Percentiles rank a stretch among this genome's conserved stretches.
phyloP scores from a whole-genome alignment of 2,888 invertebrate genomes.

The Acheta domesticus region DNA sequence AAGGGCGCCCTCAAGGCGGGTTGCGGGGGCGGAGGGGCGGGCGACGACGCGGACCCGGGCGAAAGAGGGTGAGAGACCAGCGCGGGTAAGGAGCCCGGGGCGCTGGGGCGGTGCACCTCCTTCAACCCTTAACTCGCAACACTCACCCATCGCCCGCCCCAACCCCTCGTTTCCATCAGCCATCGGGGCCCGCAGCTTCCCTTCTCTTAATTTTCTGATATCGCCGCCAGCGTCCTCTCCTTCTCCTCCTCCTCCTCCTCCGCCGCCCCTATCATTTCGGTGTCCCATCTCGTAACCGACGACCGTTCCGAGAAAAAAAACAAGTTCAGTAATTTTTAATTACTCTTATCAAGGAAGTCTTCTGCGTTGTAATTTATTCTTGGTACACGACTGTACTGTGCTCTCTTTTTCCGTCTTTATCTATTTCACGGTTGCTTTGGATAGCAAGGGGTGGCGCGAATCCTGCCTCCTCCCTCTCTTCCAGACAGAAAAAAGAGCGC shows the following conservation, averaged over 20 bases:
- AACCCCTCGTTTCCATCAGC: background rate
- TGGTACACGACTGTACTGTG: constrained; percentile 32
- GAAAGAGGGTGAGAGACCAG: background rate
- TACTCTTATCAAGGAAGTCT: constrained; percentile 46
- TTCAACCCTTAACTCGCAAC: constrained; percentile 26
- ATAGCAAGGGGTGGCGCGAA: constrained; percentile 4
- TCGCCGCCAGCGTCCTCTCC: background rate
- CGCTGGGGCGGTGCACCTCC: background rate
- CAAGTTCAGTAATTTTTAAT: constrained; percentile 46
- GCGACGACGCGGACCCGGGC: background rate
- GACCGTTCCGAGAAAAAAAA: constrained; percentile 40
- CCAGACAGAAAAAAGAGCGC: constrained; percentile 18
- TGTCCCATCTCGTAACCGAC: constrained; percentile 44
- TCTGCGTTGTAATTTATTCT: constrained; percentile 45
- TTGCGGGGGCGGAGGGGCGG: background rate
- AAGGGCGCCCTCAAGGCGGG: background rate
- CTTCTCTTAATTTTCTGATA: constrained; percentile 18
- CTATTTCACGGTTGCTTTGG: constrained; percentile 38
- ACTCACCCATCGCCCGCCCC: constrained; percentile 20
- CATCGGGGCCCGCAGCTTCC: background rate
- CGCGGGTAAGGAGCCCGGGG: background rate
- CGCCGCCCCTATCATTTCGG: constrained; percentile 30
- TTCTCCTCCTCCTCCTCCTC: background rate
- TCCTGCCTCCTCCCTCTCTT: background rate
- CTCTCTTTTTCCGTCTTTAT: constrained; percentile 45